Conservation (phyloP, 2,113 vertebrate genomes). For the Campylorhamphus procurvoides region DNA sequence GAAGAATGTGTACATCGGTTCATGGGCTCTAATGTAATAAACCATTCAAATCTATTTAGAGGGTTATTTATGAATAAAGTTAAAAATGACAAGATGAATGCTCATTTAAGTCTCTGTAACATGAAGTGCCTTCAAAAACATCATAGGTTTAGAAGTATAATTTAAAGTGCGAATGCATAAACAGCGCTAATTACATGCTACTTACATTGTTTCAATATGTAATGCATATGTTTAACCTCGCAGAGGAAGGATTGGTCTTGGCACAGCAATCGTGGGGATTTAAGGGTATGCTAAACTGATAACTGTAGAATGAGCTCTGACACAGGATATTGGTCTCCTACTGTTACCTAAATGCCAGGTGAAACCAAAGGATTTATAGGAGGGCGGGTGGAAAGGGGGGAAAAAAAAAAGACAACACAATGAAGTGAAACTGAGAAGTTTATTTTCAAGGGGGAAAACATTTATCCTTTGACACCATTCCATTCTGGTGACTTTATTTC, state of each 20-base stretch:
- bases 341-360: conserved; percentile 64
- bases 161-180: conserved; percentile 61
- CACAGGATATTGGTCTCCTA: conserved; percentile 61
- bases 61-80: conserved; percentile 62
- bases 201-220: conserved; percentile 68
- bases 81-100: conserved; percentile 60
- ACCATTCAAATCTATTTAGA: conserved; percentile 56
- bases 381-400: background rate
- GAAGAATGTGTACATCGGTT: background rate
- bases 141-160: conserved; percentile 50
- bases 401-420: background rate
- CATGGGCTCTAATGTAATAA: conserved; percentile 49
- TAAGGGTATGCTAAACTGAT: conserved; percentile 58
- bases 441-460: conserved; percentile 61
- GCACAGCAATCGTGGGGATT: conserved; percentile 41
- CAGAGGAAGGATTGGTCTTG: conserved; percentile 60
- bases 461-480: conserved; percentile 68
- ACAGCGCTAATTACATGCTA: conserved; percentile 60
- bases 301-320: conserved; percentile 59
- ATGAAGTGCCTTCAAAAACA: conserved; percentile 49
- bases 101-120: conserved; percentile 42
- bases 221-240: conserved; percentile 68
- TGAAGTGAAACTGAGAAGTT: conserved; percentile 57
- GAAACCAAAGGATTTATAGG: conserved; percentile 62
- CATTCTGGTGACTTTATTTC: conserved; percentile 69